Percentiles rank a stretch among this genome's conserved stretches.
phyloP scores from a whole-genome alignment of 2,113 vertebrate genomes.

The Tragelaphus strepsiceros region DNA sequence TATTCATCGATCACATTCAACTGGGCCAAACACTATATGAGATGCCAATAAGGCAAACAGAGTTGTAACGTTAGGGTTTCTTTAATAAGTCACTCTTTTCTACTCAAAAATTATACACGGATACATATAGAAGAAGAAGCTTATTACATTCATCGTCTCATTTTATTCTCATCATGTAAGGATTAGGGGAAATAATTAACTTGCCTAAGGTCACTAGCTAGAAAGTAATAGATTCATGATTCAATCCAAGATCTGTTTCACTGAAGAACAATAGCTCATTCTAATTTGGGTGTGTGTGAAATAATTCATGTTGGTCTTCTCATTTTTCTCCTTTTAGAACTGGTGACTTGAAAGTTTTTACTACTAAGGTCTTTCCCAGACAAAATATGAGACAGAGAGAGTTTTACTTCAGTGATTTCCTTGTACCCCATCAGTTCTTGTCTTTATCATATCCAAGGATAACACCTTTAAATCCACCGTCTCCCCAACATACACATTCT shows the following conservation, averaged over 20 bases:
- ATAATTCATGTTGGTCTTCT: background rate
- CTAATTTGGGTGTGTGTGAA: slow-evolving; percentile 8
- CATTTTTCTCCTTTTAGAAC: background rate
- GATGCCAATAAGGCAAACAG: background rate
- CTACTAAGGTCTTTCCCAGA: background rate
- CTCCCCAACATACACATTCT: rapidly evolving
- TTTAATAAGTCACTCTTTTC: background rate
- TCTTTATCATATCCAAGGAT: background rate
- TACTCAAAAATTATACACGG: background rate
- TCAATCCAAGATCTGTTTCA: background rate
- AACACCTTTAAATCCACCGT: background rate
- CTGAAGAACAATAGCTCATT: background rate
- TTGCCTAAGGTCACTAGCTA: slow-evolving; percentile 17
- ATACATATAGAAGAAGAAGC: background rate
- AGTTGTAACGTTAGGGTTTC: background rate
- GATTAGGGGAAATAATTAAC: slow-evolving; percentile 45
- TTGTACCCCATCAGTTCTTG: background rate
- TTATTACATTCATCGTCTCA: background rate
- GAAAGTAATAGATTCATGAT: slow-evolving; percentile 26
- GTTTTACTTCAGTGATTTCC: background rate
- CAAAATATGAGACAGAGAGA: background rate
- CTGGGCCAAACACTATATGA: background rate
- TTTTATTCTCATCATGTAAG: background rate
- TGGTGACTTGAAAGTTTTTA: background rate
- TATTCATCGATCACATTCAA: background rate